Evolutionary conservation across 2,888 invertebrate species (phyloP), one percentile per base, ranked within the genome.

Genomic region (Drosophila tanythrix): DNA sequence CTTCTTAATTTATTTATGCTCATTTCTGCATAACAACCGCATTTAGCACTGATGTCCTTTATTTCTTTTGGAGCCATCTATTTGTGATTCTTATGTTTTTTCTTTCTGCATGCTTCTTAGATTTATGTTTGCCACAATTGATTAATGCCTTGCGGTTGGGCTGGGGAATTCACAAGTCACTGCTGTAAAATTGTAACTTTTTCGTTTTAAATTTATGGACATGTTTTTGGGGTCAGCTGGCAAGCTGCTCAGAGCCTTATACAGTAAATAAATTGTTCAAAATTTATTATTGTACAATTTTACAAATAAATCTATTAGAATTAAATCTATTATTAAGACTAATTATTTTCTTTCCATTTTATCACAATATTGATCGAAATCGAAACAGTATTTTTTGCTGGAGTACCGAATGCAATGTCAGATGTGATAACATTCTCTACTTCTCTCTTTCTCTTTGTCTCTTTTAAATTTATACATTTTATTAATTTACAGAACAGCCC

Each of bases 111-210:
- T 74, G 51, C 63, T 76, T 63, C 59, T 76, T 61, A 48, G 70
- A 89, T 88, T 88, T 88, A 89, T 89, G 75, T 71, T 75, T 56
- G 64, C 67, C 64, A 73, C 86, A 79, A 74, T 85, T 85, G 90
- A 85, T 88, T 77, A 89, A 85, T 89, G 85, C 67, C 48, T 31
- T 65, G 66, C 59, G 75, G 55, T 60, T 29, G 71, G 58, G 43
- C 55, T 65, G 62, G 43, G 52, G 52, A 68, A 82, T 85, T 73
- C 73, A 73, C 76, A 65, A 74, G 70, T 64, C 65, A 67, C 73
- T 68, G 46, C 67, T 57, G 71, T 57, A 67, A 73, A 76, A 76
- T 65, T 75, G 27, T 56, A 63, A 64, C 53, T 69, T 52, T 56
- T 66, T 43, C 25, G 50, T 59, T 61, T 63, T 10, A 64, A 70